Evolutionary conservation across 2,888 invertebrate species (phyloP), one percentile per base, ranked within the genome.

Genomic region (Neuroscelio doddi): DNA sequence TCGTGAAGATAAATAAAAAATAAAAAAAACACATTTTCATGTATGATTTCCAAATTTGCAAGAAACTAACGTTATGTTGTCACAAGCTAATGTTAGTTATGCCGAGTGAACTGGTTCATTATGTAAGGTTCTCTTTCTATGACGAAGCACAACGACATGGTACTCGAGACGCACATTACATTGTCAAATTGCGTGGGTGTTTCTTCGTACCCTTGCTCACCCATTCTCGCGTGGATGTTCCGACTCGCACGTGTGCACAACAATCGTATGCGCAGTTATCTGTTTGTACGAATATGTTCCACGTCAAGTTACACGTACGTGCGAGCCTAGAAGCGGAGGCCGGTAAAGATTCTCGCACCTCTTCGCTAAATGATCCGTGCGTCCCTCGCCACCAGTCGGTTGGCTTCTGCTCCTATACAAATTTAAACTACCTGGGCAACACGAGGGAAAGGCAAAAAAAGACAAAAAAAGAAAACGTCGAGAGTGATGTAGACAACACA

Each of bases 321-420:
- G 78, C 77, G 75, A 76, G 76, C 71, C 73, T 81, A 80, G 80
- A 81, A 81, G 80, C 79, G 76, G 81, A 82, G 79, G 82, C 80
- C 82, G 78, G 84, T 84, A 84, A 84, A 81, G 83, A 84, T 84
- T 84, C 84, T 84, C 82, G 72, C 84, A 84, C 84, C 80, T 83
- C 67, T 57, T 73, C 79, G 84, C 81, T 84, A 84, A 84, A 83
- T 83, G 84, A 77, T 74, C 75, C 77, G 80, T 72, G 68, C 75
- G 71, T 76, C 77, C 76, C 77, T 78, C 78, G 71, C 75, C 75
- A 71, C 73, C 69, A 72, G 71, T 73, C 76, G 62, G 69, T 68
- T 71, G 74, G 80, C 82, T 82, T 80, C 81, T 81, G 82, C 82
- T 81, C 80, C 82, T 82, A 81, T 81, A 83, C 81, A 82, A 83